Evolutionary conservation across 2,113 vertebrate species (phyloP), one percentile per base, ranked within the genome.

Genomic region (Rhagologus leucostigma): DNA sequence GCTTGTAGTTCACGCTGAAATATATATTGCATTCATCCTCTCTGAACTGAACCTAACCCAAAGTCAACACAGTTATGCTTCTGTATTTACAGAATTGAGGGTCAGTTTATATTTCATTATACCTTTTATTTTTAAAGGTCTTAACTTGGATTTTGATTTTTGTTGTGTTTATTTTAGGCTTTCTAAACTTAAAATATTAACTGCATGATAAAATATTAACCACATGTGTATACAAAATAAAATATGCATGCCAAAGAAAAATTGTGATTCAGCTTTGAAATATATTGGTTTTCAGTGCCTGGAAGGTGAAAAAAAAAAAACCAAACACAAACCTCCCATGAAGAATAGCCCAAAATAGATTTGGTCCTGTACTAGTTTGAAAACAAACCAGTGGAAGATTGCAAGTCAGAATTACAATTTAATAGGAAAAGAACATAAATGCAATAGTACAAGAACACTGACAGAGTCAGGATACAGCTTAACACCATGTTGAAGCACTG

Each of bases 161-260:
- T 81, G 69, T 79, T 92, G 35, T 93, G 68, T 93, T 79, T 84
- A 68, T 93, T 94, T 94, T 95, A 78, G 64, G 37, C 10, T 90
- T 96, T 93, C 64, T 89, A 50, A 91, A 74, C 39, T 87, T 95
- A 95, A 95, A 95, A 93, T 95, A 90, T 97, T 96, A 89, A 95
- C 65, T 93, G 75, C 77, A 91, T 86, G 76, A 75, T 92, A 95
- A 44, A 44, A 44, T 44, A 44, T 44, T 44, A 44, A 39, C 60
- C 69, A 88, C n/a, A 81, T 60, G 64, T 89, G 24, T 73, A 73
- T 78, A 52, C 32, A 91, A 92, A 91, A 94, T 69, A 60, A 92
- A 95, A 95, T 88, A 95, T 63, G 14, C 19, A 84, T 95, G 81
- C 21, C 55, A 89, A 93, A 94, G 35, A 49, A 60, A 89, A 79